Conservation (phyloP, 2,888 invertebrate genomes). For the Lypha dubia region DNA sequence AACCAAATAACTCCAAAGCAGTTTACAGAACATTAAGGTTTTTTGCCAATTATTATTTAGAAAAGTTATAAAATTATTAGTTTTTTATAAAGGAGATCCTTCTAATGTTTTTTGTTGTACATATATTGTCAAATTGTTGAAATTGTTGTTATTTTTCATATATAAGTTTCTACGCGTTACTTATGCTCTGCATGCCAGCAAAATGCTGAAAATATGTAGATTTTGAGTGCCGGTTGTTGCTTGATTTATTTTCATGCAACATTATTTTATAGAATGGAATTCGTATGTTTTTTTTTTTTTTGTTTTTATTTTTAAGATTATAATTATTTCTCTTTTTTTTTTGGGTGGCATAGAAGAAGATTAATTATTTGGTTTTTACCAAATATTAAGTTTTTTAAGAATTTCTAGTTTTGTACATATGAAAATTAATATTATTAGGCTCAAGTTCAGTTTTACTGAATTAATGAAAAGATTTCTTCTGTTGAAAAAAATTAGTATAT, state of each 20-base stretch:
- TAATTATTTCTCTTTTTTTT: no score
- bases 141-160: neutral
- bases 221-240: conserved; percentile 13
- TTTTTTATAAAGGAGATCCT: neutral
- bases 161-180: conserved; percentile 20
- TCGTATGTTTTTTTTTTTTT: neutral
- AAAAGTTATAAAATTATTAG: no score
- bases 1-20: neutral
- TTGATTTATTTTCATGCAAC: neutral
- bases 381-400: no score
- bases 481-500: no score
- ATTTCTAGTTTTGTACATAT: no score
- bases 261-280: conserved; percentile 12
- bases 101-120: neutral
- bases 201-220: neutral
- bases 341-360: neutral
- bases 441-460: no score
- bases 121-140: neutral
- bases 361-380: neutral
- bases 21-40: no score
- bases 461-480: no score
- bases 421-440: no score
- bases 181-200: conserved; percentile 4
- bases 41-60: no score
- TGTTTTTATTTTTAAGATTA: neutral